Percentiles rank a stretch among this genome's conserved stretches.
Conservation (phyloP, 2,113 vertebrate species). For the Vireo altiloquus region DNA sequence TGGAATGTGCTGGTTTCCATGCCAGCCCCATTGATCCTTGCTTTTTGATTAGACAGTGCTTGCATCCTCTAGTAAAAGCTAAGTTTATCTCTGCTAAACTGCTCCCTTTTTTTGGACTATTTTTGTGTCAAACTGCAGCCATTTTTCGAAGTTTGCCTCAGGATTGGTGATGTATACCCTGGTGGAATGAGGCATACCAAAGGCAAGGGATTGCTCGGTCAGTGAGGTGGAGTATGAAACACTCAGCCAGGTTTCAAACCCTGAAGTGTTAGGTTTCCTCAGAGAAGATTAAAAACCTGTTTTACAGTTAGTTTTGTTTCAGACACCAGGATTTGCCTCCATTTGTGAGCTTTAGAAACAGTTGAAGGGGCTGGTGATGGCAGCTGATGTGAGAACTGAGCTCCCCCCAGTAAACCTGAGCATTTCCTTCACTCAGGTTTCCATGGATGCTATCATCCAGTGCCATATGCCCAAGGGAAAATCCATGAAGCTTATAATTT, state of each 20-base stretch:
- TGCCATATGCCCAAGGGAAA: neutral
- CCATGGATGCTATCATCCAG: neutral
- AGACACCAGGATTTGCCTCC: accelerated
- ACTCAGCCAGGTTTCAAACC: neutral
- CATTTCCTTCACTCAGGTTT: neutral
- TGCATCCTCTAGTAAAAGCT: neutral
- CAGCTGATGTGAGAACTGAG: neutral
- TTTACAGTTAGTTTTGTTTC: neutral
- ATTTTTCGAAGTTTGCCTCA: neutral
- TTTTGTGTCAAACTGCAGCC: neutral
- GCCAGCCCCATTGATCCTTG: neutral
- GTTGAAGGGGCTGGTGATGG: neutral
- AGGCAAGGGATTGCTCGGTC: neutral
- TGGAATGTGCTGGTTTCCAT: neutral
- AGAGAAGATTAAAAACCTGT: neutral
- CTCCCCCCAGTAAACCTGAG: neutral
- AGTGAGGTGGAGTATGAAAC: neutral
- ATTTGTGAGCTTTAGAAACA: neutral
- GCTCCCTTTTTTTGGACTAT: neutral
- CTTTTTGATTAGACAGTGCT: neutral
- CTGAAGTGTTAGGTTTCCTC: neutral
- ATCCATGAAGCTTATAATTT: neutral
- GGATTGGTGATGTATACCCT: neutral
- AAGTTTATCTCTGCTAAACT: neutral
- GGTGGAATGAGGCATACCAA: neutral